A percentile compares a stretch with the other conserved stretches of the same genome.
phyloP scores from a whole-genome alignment of 2,888 invertebrate genomes.

The Pardosa pseudoannulata region DNA sequence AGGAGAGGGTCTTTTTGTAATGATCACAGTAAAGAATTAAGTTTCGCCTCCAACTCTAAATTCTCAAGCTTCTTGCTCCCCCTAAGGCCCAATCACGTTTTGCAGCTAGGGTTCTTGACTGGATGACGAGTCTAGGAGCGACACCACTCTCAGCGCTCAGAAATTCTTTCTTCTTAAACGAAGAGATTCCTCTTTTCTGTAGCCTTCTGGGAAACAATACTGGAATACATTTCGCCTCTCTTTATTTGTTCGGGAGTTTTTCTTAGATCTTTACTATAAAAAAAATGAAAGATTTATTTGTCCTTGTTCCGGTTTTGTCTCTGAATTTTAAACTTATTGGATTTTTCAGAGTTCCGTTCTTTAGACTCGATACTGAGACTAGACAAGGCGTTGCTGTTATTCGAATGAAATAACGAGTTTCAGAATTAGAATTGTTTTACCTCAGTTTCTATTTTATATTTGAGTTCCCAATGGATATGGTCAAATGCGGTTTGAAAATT shows the following conservation, averaged over 20 bases:
- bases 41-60: no score
- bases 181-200: background rate
- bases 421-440: no score
- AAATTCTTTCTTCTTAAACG: background rate
- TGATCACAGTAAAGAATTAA: no score
- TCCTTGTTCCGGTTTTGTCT: background rate
- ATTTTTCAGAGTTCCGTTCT: no score
- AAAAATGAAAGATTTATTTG: background rate
- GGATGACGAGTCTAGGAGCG: background rate
- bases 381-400: no score
- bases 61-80: background rate
- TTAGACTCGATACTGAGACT: no score
- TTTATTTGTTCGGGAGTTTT: background rate
- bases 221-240: background rate
- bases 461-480: no score
- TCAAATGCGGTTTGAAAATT: no score
- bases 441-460: no score
- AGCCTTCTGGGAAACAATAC: background rate
- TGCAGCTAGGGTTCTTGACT: background rate
- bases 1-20: no score
- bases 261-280: background rate
- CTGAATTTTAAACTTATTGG: background rate
- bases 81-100: background rate
- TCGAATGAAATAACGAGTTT: no score
- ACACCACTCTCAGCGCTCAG: background rate